A percentile compares a stretch with the other conserved stretches of the same genome.
phyloP scores from a whole-genome alignment of 2,888 invertebrate genomes.

The Harmothoe impar region DNA sequence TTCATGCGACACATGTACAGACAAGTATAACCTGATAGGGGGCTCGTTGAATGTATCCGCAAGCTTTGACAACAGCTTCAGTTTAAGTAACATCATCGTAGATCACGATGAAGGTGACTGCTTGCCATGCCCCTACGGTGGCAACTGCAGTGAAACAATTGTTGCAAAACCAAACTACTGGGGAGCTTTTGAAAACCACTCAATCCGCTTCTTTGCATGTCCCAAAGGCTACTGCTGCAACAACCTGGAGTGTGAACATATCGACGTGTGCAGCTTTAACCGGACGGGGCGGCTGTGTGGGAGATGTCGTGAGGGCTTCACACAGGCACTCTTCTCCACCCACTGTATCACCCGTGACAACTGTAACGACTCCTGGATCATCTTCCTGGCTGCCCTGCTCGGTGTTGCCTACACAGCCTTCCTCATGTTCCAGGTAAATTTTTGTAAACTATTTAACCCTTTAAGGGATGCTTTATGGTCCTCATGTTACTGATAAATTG shows the following conservation, averaged over 20 bases:
- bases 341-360: neutral
- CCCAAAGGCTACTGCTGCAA: slow-evolving; percentile 50
- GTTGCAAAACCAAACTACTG: slow-evolving; percentile 43
- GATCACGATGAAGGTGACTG: neutral
- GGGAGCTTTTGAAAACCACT: neutral
- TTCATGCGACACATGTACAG: slow-evolving; percentile 27
- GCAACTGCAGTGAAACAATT: neutral
- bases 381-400: neutral
- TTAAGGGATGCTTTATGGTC: too few relatives aligned
- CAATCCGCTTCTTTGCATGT: neutral
- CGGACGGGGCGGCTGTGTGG: slow-evolving; percentile 32
- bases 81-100: neutral
- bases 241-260: neutral
- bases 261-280: slow-evolving; percentile 12
- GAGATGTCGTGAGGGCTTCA: neutral
- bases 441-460: too few relatives aligned
- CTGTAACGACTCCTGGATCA: slow-evolving; percentile 24
- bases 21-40: neutral
- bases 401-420: slow-evolving; percentile 36
- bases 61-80: neutral
- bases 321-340: slow-evolving; percentile 51
- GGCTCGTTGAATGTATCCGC: neutral
- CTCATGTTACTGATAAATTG: too few relatives aligned
- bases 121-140: slow-evolving; percentile 56
- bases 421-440: slow-evolving; percentile 53